Conservation (phyloP, 2,888 invertebrate genomes). For the Venusia cambrica region DNA sequence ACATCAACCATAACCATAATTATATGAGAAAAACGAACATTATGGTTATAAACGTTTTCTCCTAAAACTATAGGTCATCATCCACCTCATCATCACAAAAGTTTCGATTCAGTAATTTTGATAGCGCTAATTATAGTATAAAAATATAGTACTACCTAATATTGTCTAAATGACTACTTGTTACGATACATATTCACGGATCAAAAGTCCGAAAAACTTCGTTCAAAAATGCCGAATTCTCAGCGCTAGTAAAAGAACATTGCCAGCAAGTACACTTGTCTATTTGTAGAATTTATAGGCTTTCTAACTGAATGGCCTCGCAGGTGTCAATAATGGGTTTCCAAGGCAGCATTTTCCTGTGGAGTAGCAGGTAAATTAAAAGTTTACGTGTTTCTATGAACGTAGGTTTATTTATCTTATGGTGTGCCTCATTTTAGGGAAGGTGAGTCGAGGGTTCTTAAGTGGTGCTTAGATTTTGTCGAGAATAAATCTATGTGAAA, state of each 20-base stretch:
- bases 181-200: no score
- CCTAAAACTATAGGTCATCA: no score
- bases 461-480: slow-evolving; percentile 1
- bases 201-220: no score
- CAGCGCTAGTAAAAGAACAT: slow-evolving; percentile 7
- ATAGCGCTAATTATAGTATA: no score
- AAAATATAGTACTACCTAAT: no score
- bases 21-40: no score
- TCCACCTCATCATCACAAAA: no score
- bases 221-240: slow-evolving; percentile 3
- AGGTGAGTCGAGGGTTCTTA: not conserved
- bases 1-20: no score
- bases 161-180: no score
- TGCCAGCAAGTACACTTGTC: slow-evolving; percentile 34
- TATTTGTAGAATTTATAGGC: slow-evolving; percentile 58
- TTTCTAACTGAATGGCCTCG: slow-evolving; percentile 46
- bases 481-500: not conserved
- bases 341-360: slow-evolving; percentile 34
- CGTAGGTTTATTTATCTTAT: slow-evolving; percentile 14
- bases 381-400: slow-evolving; percentile 18
- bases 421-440: slow-evolving; percentile 4
- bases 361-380: slow-evolving; percentile 32
- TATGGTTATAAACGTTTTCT: no score
- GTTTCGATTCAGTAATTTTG: no score
- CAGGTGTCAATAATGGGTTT: slow-evolving; percentile 63